Evolutionary conservation across 1,140 invertebrate species (phyloP), one percentile per base, ranked within the genome.

Genomic region (Harpegnathos saltator): DNA sequence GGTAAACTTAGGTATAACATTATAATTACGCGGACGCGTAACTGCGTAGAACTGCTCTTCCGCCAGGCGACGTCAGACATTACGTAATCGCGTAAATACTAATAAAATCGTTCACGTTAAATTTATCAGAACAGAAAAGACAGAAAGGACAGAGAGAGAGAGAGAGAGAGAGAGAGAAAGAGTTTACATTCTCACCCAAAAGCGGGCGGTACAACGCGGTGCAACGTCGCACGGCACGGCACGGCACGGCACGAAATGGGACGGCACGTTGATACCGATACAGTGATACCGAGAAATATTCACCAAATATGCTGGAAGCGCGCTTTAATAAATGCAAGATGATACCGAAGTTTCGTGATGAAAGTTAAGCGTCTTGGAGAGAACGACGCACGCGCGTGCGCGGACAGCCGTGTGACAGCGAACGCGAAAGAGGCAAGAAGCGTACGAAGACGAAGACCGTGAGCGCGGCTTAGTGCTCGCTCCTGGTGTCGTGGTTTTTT

Each of bases 251-350:
- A 44, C 9, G 38, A 9, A 11, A 44, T 11, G 38, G 38, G 9
- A 44, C 38, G 38, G 38, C 38, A 44, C 38, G 38, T 44, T 44
- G n/a, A 33, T 33, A 44, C 52, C 58, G 80, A 86, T 66, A 83
- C 78, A 50, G 24, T 54, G 74, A 86, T 87, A 78, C 59, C 71
- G 66, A 61, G 73, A 29, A 84, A 84, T 87, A 65, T 83, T 87
- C 86, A 58, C 68, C 81, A 84, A 87, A 87, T 87, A 86, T 72
- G 82, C 82, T 59, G 5, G 62, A 58, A 62, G 73, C n/a, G n/a
- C n/a, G n/a, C n/a, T 87, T 87, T 87, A 86, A 87, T 87, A 87
- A 87, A 87, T 87, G 82, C 82, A 81, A 66, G 73, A 74, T 86
- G 65, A 72, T 74, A 63, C 56, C 61, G 14, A 87, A 87, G 85